Percentiles rank a stretch among this genome's conserved stretches.
phyloP scores from a whole-genome alignment of 2,888 invertebrate genomes.

The Chrysina gloriosa region DNA sequence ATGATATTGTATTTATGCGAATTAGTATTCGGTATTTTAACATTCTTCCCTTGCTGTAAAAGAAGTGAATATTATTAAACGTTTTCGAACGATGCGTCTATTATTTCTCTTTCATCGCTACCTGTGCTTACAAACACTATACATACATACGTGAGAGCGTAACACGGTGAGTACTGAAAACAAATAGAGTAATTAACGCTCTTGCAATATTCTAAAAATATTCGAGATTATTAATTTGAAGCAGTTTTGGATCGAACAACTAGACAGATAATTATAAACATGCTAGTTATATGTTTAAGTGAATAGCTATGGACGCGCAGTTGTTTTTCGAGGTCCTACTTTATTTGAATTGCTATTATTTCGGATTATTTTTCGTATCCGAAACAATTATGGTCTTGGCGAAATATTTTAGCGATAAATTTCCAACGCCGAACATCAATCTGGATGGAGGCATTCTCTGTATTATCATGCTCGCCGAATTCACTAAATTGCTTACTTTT shows the following conservation, averaged over 20 bases:
- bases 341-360: constrained; percentile 50
- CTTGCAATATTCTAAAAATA: constrained; percentile 42
- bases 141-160: neutral
- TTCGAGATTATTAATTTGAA: constrained; percentile 43
- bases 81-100: neutral
- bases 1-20: constrained; percentile 46
- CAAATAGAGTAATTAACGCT: constrained; percentile 40
- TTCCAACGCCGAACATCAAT: constrained; percentile 47
- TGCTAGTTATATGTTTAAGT: constrained; percentile 29
- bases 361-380: constrained; percentile 48
- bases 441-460: constrained; percentile 48
- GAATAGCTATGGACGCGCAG: constrained; percentile 48
- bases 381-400: constrained; percentile 49
- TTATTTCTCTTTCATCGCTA: neutral
- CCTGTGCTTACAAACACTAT: too few relatives aligned
- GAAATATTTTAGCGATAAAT: constrained; percentile 46
- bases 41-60: constrained; percentile 48
- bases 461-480: constrained; percentile 46
- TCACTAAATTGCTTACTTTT: constrained; percentile 47
- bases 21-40: constrained; percentile 46
- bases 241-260: constrained; percentile 37
- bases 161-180: constrained; percentile 14
- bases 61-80: constrained; percentile 47
- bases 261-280: constrained; percentile 40
- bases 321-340: constrained; percentile 50